phyloP scores from a whole-genome alignment of 2,888 invertebrate species.

The Macrosiphum euphorbiae region DNA sequence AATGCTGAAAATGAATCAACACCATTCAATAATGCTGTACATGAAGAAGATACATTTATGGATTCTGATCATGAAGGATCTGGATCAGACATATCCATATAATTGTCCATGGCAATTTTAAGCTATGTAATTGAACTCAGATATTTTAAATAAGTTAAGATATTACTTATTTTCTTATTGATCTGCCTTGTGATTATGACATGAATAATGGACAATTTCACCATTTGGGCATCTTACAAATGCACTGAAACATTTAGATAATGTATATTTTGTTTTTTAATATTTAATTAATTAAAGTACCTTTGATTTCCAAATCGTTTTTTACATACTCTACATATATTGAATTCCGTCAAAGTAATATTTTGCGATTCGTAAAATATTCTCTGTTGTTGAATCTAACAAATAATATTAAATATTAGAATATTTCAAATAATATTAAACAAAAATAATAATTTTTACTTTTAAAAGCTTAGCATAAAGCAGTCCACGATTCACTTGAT shows the following conservation, averaged over 20 bases:
- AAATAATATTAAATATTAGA: slow-evolving; percentile 50
- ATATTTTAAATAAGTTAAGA: background rate
- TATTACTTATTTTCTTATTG: slow-evolving; percentile 21
- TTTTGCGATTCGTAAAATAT: slow-evolving; percentile 86
- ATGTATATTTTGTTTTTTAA: slow-evolving; percentile 22
- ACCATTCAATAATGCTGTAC: slow-evolving; percentile 56
- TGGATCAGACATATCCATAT: slow-evolving; percentile 59
- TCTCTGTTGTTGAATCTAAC: slow-evolving; percentile 81
- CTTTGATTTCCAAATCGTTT: slow-evolving; percentile 94
- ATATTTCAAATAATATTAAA: background rate
- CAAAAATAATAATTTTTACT: slow-evolving; percentile 70
- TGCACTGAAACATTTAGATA: slow-evolving; percentile 76
- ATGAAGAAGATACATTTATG: slow-evolving; percentile 62
- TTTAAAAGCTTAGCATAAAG: slow-evolving; percentile 88
- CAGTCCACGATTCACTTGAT: slow-evolving; percentile 85
- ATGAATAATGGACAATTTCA: slow-evolving; percentile 93
- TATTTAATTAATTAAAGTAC: slow-evolving; percentile 70
- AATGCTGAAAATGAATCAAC: slow-evolving; percentile 63
- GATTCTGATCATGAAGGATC: slow-evolving; percentile 64
- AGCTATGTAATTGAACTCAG: background rate
- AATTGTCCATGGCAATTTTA: slow-evolving; percentile 16
- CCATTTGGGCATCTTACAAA: slow-evolving; percentile 93
- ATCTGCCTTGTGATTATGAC: slow-evolving; percentile 70
- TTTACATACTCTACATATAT: slow-evolving; percentile 91
- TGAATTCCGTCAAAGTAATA: slow-evolving; percentile 87